Conservation (phyloP, 2,113 vertebrate species). For the Hypanus sabinus region DNA sequence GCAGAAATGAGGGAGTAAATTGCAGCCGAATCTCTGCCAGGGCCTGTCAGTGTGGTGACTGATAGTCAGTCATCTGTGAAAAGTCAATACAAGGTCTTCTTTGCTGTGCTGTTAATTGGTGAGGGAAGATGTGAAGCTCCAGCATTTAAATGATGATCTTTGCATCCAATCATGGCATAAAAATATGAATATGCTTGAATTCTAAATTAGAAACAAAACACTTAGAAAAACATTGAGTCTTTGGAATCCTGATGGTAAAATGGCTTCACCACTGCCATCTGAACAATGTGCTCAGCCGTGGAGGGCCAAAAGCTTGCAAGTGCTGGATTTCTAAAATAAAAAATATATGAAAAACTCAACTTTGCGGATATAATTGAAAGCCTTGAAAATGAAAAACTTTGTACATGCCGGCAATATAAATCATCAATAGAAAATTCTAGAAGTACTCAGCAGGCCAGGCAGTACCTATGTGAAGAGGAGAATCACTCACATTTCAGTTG, state of each 20-base stretch:
- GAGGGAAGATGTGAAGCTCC: neutral
- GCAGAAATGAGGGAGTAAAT: slow-evolving; percentile 44
- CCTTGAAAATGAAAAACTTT: too few relatives aligned
- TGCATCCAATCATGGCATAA: neutral
- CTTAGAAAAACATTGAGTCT: neutral
- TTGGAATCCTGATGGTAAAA: neutral
- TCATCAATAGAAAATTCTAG: too few relatives aligned
- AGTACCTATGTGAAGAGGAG: neutral
- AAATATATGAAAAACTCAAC: too few relatives aligned
- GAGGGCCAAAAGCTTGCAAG: too few relatives aligned
- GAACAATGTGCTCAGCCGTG: too few relatives aligned
- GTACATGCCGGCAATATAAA: too few relatives aligned
- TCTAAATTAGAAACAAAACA: neutral
- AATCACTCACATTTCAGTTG: neutral
- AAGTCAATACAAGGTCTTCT: slow-evolving; percentile 43
- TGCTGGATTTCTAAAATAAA: too few relatives aligned
- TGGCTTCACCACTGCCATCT: neutral
- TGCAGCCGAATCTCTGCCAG: slow-evolving; percentile 42
- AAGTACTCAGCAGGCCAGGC: too few relatives aligned
- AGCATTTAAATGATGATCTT: neutral
- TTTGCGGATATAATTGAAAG: too few relatives aligned
- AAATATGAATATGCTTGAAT: neutral
- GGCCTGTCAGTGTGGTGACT: slow-evolving; percentile 35
- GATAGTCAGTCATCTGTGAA: slow-evolving; percentile 40
- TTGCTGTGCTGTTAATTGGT: too few relatives aligned